A percentile compares a stretch with the other conserved stretches of the same genome.
phyloP scores from a whole-genome alignment of 1,140 invertebrate species.

The Leucophenga varia region DNA sequence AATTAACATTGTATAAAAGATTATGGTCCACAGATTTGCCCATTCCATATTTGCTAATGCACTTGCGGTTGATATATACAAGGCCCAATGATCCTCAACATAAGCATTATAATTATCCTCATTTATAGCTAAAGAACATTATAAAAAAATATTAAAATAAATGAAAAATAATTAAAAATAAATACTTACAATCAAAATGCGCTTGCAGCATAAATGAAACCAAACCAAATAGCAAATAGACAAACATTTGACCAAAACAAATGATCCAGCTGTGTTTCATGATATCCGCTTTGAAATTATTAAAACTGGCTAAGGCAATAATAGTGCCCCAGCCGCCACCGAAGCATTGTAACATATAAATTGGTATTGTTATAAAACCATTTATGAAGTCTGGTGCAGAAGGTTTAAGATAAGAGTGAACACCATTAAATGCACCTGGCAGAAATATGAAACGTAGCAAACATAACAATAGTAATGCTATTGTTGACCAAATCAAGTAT shows the following conservation, averaged over 20 bases:
- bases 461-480: not conserved
- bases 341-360: slow-evolving; percentile 57
- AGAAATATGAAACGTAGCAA: slow-evolving; percentile 40
- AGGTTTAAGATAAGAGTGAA: slow-evolving; percentile 77
- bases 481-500: slow-evolving; percentile 1
- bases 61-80: not conserved
- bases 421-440: slow-evolving; percentile 72
- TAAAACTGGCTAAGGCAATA: slow-evolving; percentile 85
- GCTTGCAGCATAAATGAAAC: not conserved
- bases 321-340: slow-evolving; percentile 88
- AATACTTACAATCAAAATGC: slow-evolving; percentile 5
- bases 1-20: not conserved
- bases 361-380: slow-evolving; percentile 8
- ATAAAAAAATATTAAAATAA: not conserved
- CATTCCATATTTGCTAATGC: not conserved
- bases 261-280: slow-evolving; percentile 16
- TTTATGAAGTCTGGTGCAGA: not conserved
- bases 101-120: not conserved
- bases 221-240: slow-evolving; percentile 19
- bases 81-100: not conserved
- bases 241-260: not conserved
- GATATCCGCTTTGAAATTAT: slow-evolving; percentile 77
- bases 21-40: not conserved
- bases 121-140: not conserved
- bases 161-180: not conserved